A percentile compares a stretch with the other conserved stretches of the same genome.
Evolutionary conservation across 2,113 vertebrate genomes (phyloP).

Genomic region (Sorex fumeus): DNA sequence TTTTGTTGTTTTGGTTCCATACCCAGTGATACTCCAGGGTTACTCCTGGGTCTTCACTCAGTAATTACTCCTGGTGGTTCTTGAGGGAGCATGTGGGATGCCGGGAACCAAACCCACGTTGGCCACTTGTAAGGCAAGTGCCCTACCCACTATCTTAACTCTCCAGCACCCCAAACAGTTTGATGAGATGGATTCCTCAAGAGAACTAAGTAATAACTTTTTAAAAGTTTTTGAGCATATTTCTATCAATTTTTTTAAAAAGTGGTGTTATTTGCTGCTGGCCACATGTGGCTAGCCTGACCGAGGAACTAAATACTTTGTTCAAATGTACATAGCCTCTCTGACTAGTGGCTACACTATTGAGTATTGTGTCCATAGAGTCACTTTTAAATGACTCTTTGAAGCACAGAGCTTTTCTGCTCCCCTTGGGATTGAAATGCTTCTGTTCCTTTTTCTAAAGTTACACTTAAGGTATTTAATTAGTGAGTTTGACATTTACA

Average conservation of each 20-base stretch:
- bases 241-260: background rate
- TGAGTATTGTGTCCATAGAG: background rate
- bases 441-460: constrained; percentile 49
- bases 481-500: constrained; percentile 29
- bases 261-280: too few species aligned
- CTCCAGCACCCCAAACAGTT: background rate
- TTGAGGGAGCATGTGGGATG: too few species aligned
- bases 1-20: too few species aligned
- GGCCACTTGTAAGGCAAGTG: too few species aligned
- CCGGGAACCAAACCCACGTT: too few species aligned
- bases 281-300: background rate
- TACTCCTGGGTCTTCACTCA: too few species aligned
- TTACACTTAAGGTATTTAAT: constrained; percentile 31
- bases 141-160: too few species aligned
- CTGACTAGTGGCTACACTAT: background rate
- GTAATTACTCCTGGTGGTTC: too few species aligned
- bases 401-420: constrained; percentile 26
- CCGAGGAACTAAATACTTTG: background rate
- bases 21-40: too few species aligned
- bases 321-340: background rate
- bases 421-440: background rate
- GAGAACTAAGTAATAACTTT: background rate
- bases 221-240: constrained; percentile 42
- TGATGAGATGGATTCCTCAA: background rate
- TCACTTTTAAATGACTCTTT: constrained; percentile 23